These are phyloP conservation scores for Eupelmus urozonus DNA, from an alignment of 2,888 invertebrate genomes.

Conservation along the genomic window DNA sequence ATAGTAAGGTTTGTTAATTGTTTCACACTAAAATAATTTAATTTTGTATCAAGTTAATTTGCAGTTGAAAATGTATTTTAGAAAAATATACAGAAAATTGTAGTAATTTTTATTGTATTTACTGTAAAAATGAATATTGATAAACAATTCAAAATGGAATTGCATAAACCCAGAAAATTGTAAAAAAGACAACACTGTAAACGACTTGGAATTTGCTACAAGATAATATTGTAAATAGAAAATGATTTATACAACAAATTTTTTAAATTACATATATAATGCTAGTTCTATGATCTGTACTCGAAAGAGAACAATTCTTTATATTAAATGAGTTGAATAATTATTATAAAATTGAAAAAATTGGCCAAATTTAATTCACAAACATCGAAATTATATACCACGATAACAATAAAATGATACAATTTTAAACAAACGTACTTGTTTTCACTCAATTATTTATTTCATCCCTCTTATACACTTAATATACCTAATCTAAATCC, in stretches of 20 bases:
- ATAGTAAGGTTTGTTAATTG: conserved; percentile 33
- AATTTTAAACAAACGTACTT: conserved; percentile 15
- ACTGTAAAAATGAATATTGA: conserved; percentile 14
- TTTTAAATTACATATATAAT: conserved; percentile 52
- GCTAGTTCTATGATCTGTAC: conserved; percentile 24
- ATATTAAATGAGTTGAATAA: conserved; percentile 13
- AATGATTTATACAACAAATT: conserved; percentile 56
- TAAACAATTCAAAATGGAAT: conserved; percentile 3
- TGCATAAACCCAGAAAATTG: conserved; percentile 1
- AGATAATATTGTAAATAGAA: conserved; percentile 56
- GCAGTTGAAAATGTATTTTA: conserved; percentile 21
- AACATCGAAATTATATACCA: conserved; percentile 49
- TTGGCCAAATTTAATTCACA: conserved; percentile 28
- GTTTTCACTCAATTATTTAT: too few species aligned
- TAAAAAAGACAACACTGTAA: conserved; percentile 30
- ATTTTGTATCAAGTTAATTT: conserved; percentile 38
- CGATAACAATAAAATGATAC: conserved; percentile 49
- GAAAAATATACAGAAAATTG: conserved; percentile 11
- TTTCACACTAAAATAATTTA: conserved; percentile 48
- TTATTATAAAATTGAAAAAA: conserved; percentile 25
- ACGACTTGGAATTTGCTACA: conserved; percentile 44
- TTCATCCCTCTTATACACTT: too few species aligned
- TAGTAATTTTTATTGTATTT: conserved; percentile 3
- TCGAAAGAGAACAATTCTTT: conserved; percentile 25
- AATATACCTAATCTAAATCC: too few species aligned